These are phyloP conservation scores for Ornithoptera alexandrae DNA, from an alignment of 2,888 invertebrate species.

Conservation along the genomic window DNA sequence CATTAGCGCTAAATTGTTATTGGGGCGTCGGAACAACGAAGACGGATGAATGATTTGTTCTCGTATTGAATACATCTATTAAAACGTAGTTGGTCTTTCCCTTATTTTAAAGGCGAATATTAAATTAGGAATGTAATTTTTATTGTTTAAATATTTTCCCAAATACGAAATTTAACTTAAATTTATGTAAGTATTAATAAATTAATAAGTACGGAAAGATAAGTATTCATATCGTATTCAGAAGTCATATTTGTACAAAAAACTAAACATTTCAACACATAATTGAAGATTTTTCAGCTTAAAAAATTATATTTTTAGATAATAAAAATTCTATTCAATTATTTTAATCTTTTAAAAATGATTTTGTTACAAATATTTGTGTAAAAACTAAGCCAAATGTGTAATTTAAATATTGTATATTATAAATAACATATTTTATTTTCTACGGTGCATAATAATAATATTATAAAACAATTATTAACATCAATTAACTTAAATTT, in stretches of 20 bases:
- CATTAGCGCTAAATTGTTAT: constrained; percentile 54
- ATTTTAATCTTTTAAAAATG: background rate
- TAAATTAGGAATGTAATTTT: background rate
- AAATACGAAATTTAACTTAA: too few species aligned
- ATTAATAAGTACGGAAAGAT: too few species aligned
- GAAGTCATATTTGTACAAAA: too few species aligned
- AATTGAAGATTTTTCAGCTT: too few species aligned
- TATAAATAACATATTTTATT: too few species aligned
- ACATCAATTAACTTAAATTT: background rate
- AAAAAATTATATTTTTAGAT: too few species aligned
- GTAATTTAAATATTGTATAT: too few species aligned
- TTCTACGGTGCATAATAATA: background rate
- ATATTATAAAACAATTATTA: background rate
- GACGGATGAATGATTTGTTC: constrained; percentile 17
- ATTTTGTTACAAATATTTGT: background rate
- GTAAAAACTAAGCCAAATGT: too few species aligned
- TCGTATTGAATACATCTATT: constrained; percentile 18
- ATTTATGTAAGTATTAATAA: too few species aligned
- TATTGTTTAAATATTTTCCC: too few species aligned
- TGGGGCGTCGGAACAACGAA: constrained; percentile 29
- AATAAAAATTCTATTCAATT: background rate
- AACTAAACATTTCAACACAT: too few species aligned
- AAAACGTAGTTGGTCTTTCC: constrained; percentile 23
- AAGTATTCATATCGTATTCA: too few species aligned
- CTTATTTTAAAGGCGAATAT: background rate